These are phyloP conservation scores for Peromyscus attwateri DNA, from an alignment of 2,797 vertebrate genomes.

Conservation along the genomic window DNA sequence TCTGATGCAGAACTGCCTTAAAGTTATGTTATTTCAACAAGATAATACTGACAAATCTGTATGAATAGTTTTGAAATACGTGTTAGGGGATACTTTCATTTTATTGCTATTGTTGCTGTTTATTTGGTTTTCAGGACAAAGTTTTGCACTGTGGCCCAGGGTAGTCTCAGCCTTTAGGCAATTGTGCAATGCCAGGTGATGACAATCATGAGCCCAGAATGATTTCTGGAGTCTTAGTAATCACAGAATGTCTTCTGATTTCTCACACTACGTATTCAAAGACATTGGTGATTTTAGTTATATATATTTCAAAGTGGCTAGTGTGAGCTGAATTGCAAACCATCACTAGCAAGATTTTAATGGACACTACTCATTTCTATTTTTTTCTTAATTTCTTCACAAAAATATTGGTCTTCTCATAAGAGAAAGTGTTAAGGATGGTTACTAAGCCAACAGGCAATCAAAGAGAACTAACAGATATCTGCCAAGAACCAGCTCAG, in stretches of 20 bases:
- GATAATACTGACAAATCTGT: neutral
- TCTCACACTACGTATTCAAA: neutral
- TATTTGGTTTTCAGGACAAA: neutral
- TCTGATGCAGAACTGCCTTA: neutral
- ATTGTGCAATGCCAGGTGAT: neutral
- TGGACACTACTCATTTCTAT: neutral
- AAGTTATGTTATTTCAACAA: neutral
- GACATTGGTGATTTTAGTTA: neutral
- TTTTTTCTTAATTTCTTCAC: conserved; percentile 4
- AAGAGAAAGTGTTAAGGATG: neutral
- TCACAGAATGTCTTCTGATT: neutral
- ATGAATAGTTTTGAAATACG: neutral
- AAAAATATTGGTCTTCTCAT: neutral
- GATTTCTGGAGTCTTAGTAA: neutral
- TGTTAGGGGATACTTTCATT: neutral
- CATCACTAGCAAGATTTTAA: neutral
- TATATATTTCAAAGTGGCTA: neutral
- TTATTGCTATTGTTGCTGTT: neutral
- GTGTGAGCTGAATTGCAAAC: neutral
- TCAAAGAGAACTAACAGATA: neutral
- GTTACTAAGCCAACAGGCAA: neutral
- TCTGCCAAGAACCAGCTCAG: neutral
- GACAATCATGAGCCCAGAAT: neutral
- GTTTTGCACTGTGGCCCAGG: neutral
- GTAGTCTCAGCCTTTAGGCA: neutral